Evolutionary conservation across 1,140 invertebrate genomes (phyloP).

Genomic region (Steinernema khuongi): DNA sequence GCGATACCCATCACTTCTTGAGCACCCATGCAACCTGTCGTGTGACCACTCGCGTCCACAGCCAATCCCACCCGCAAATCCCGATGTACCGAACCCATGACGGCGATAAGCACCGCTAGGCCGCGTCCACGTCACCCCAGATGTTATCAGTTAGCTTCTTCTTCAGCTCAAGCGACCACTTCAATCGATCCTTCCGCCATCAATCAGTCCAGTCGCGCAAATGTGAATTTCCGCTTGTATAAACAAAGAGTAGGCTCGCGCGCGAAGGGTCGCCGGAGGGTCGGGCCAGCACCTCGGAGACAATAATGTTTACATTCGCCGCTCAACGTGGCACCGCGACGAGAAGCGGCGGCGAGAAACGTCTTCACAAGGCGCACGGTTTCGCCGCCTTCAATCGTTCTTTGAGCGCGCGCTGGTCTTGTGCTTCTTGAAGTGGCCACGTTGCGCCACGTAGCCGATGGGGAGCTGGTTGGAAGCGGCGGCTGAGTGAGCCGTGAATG

Average conservation of each 20-base stretch:
- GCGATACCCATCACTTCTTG: constrained; percentile 14
- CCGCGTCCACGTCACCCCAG: constrained; percentile 8
- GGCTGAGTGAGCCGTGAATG: too few species aligned
- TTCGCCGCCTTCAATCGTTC: constrained; percentile 20
- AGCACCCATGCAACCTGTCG: constrained; percentile 17
- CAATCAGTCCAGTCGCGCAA: background rate
- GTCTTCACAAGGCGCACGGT: constrained; percentile 16
- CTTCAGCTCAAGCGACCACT: background rate
- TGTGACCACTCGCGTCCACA: too few species aligned
- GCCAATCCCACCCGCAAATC: constrained; percentile 13
- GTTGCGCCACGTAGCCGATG: too few species aligned
- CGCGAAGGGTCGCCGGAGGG: background rate
- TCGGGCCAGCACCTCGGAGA: background rate
- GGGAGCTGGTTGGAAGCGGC: too few species aligned
- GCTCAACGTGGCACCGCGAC: constrained; percentile 7
- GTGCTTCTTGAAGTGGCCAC: too few species aligned
- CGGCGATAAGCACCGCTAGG: background rate
- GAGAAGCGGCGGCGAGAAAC: too few species aligned
- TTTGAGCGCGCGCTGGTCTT: constrained; percentile 6
- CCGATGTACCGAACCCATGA: background rate
- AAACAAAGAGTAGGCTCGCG: background rate
- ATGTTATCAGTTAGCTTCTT: constrained; percentile 4
- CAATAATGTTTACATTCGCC: constrained; percentile 12
- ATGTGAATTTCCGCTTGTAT: background rate
- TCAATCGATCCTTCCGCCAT: background rate